Base-by-base conservation (phyloP, 1,140 invertebrate genomes). In the Hypsibius dujardini region DNA sequence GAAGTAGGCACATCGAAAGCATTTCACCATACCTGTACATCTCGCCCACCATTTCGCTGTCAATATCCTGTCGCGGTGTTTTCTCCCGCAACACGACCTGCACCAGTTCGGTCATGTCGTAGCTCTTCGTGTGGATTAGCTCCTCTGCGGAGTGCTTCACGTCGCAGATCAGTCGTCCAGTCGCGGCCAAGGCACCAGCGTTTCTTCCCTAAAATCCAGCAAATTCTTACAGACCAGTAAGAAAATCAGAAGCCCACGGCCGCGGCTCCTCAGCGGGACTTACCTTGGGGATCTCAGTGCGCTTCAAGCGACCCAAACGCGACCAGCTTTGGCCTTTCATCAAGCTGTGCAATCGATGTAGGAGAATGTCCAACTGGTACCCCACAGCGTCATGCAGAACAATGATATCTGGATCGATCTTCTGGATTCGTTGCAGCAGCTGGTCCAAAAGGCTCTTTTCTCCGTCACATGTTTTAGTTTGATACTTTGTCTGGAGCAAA, bases 71-170 rank as follows among this genome's bases (percentile, higher is more conserved):
- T 45, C 73, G 74, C 0, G 74, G 46, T 76, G n/a, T 78, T 73
- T 74, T 62, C 47, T 79, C 76, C 56, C 76, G 74, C 46, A 84
- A 72, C 47, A 85, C 85, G 72, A 86, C 85, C 59, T 84, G 83
- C 72, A 88, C 88, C 0, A 98, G 81, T 42, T 90, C 87, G 67
- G 87, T 86, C 2, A 98, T 81, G 79, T 98, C 93, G 77, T 93
- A 98, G 77, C 89, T 93, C 76, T 90, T 84, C 46, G 88, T 86
- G 76, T 88, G 85, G 47, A 98, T 89, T 1, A 97, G 83, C 82
- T 98, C 95, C 83, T 90, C 91, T 0, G 93, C 89, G 1, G 91
- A 92, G 59, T 90, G 82, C 81, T 93, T 92, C 1, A 95, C 85
- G 80, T 98, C 95, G 79, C 92, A 95, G 0, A 97, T 83, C 45